Base-by-base conservation (phyloP, 2,888 invertebrate species). In the Epistrophella euchroma region DNA sequence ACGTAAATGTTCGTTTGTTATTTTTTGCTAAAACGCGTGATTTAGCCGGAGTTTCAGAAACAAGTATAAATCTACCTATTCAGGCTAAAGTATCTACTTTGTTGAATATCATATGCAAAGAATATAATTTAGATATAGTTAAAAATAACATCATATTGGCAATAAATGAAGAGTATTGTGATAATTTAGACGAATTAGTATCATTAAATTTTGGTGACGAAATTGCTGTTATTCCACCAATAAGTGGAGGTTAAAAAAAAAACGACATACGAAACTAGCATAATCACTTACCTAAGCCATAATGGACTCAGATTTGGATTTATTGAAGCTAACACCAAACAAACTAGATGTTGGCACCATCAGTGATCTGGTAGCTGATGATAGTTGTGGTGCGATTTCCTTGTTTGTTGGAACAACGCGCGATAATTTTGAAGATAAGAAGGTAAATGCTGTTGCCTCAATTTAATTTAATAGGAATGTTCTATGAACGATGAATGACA, bases 21-120 rank as follows among this genome's bases (percentile, higher is more conserved):
- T 98, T 98, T 93, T 98, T 98, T 93, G 98, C 98, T 0, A 96
- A 96, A 93, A 96, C 98, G 47, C 95, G 96, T 90, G 98, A 98
- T 92, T 92, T 98, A 73, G 94, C 95, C 25, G 96, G 97, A 56
- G 93, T 93, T 45, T 93, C 93, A 60, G 94, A 95, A 90, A 93
- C 94, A 7, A 92, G 90, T 15, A 90, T 96, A 50, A 89, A 90
- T 19, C 89, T 96, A 7, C 93, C 94, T 9, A 90, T 92, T 11
- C 93, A 93, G 84, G 93, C 95, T 55, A 93, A 93, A 22, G 95
- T 95, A 87, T 88, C 91, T 4, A 93, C 94, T 62, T 93, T 98
- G 4, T 90, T 95, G n/a, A 92, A 94, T 10, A 91, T 93, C 50
- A 94, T 98, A 52, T 92, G 95, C 3, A 90, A 93, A 15, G 91